Evolutionary conservation across 1,140 invertebrate species (phyloP), one percentile per base, ranked within the genome.

Genomic region (Geopemphigus sp.): DNA sequence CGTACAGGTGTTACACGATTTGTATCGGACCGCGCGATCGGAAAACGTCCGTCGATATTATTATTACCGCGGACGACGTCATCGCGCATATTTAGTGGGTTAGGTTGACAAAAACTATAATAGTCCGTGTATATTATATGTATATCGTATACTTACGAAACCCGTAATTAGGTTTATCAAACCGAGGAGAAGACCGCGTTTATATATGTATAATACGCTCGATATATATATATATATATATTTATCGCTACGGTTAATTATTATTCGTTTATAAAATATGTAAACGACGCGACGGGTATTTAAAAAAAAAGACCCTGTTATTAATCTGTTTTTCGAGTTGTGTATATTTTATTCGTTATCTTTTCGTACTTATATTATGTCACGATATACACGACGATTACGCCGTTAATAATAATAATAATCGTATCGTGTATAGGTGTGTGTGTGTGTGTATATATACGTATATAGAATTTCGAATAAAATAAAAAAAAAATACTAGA

Each of bases 131-230:
- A 6, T 10, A 5, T 54, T 22, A 11, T 39, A 32, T 19, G 39
- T 39, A n/a, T 39, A 39, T 39, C 8, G 8, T 8, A 8, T 39
- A 8, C 3, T 39, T 39, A 39, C 8, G 8, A 4, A 47, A 50
- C 66, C 66, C 8, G 22, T 26, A 68, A 68, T 68, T 68, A 68
- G 8, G 39, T 26, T 26, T 47, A 68, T 66, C 32, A 39, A 66
- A 66, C 15, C 22, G 56, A 59, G 1, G 22, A 26, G 8, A 4
- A 39, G 32, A 39, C 32, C 32, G 10, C 56, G 22, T 59, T 59
- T 24, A 6, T 54, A 19, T n/a, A 6, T 54, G 4, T n/a, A 54
- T 54, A 54, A 19, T 54, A 54, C 6, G 5, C 5, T 6, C 17
- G 19, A 19, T 54, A 50, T 8, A 8, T 39, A 39, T 39, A 39